Evolutionary conservation across 2,888 invertebrate species (phyloP).

Genomic region (Zygogramma bicolorata): DNA sequence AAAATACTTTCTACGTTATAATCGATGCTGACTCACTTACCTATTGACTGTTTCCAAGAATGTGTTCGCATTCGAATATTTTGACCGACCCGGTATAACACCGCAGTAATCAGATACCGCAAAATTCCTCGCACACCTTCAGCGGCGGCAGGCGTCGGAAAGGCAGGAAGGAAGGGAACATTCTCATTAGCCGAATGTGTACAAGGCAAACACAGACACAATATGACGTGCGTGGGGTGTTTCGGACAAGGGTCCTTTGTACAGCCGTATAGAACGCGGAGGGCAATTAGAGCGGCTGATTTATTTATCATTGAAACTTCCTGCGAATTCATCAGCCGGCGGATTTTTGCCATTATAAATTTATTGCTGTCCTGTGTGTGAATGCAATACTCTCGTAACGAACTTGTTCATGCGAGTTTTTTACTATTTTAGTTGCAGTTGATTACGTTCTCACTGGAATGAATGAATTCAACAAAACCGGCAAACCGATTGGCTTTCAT

Average conservation of each 20-base stretch:
- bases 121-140: not conserved
- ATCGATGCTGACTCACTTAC: no score
- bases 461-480: no score
- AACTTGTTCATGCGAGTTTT: not conserved
- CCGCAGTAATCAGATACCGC: not conserved
- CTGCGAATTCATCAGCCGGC: conserved; percentile 37
- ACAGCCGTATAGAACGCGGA: conserved; percentile 29
- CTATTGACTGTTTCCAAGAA: no score
- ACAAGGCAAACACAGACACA: conserved; percentile 23
- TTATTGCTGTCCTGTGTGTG: conserved; percentile 26
- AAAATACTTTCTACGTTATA: no score
- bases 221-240: conserved; percentile 20
- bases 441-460: no score
- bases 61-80: no score
- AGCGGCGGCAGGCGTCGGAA: not conserved
- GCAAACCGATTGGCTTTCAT: no score
- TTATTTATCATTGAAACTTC: conserved; percentile 49
- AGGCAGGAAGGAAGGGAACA: conserved; percentile 1
- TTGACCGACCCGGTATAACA: not conserved
- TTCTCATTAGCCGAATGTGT: conserved; percentile 24
- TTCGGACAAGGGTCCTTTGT: conserved; percentile 14
- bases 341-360: conserved; percentile 45
- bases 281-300: conserved; percentile 39
- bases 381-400: not conserved
- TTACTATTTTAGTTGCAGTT: not conserved